Evolutionary conservation across 2,888 invertebrate genomes (phyloP).

Genomic region (Drosophila colorata): DNA sequence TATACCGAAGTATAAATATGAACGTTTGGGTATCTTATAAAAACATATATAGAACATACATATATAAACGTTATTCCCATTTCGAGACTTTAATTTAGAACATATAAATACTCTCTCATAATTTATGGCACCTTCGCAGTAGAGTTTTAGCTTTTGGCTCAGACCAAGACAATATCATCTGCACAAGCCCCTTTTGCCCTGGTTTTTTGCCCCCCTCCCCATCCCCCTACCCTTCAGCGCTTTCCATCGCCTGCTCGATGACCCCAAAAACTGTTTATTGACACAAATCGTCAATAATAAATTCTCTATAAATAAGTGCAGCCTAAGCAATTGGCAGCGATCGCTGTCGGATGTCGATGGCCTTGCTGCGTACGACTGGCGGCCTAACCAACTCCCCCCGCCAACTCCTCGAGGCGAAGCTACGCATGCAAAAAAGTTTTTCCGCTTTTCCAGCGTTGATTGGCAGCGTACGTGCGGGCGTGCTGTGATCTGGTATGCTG

Average conservation of each 20-base stretch:
- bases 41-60: no score
- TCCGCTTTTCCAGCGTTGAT: constrained; percentile 48
- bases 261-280: constrained; percentile 34
- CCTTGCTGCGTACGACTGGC: constrained; percentile 30
- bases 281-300: constrained; percentile 52
- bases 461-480: constrained; percentile 69
- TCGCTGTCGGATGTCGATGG: constrained; percentile 47
- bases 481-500: constrained; percentile 41
- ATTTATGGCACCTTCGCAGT: no score
- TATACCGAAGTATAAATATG: no score
- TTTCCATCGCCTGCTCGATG: not conserved
- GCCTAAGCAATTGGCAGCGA: constrained; percentile 47
- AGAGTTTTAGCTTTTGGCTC: no score
- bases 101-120: no score
- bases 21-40: no score
- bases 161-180: no score
- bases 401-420: not conserved
- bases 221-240: not conserved
- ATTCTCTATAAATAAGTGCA: constrained; percentile 45
- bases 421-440: constrained; percentile 37
- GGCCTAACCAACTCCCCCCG: not conserved
- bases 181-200: no score
- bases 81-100: no score
- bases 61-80: no score
- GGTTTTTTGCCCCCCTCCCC: no score